Conservation (phyloP, 2,113 vertebrate species). For the Cyrtonyx montezumae region DNA sequence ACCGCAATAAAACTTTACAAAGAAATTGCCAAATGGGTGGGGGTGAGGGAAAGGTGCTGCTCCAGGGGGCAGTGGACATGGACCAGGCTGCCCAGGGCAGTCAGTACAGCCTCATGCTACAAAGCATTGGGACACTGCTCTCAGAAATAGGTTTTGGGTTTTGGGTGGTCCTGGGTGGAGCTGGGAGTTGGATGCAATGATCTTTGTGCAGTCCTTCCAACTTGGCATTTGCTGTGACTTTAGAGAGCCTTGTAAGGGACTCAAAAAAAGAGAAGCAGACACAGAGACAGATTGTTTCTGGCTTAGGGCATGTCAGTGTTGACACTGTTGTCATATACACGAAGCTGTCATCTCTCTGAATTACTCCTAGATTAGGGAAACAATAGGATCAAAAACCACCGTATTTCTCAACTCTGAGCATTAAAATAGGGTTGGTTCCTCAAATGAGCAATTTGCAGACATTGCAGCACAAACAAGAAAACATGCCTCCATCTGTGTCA, state of each 20-base stretch:
- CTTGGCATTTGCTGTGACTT: background rate
- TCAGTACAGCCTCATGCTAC: background rate
- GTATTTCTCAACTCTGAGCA: background rate
- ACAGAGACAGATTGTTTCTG: background rate
- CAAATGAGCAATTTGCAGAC: background rate
- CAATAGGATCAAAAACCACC: conserved; percentile 6
- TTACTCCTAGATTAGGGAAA: conserved; percentile 4
- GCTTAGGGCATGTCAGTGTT: background rate
- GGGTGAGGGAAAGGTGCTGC: background rate
- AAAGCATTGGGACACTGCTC: background rate
- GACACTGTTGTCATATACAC: background rate
- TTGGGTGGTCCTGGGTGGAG: background rate
- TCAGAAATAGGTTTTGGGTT: background rate
- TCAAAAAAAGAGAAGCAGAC: background rate
- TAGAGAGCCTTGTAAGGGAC: background rate
- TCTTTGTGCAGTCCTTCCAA: background rate
- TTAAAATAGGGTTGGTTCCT: background rate
- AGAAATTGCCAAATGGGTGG: no score
- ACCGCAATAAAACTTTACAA: background rate
- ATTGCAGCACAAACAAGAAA: background rate
- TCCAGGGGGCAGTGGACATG: background rate
- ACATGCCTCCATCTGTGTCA: background rate
- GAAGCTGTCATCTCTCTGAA: background rate
- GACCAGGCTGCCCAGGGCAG: background rate
- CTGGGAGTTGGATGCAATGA: background rate